phyloP scores from a whole-genome alignment of 1,140 invertebrate species.

The Bemisia tabaci region DNA sequence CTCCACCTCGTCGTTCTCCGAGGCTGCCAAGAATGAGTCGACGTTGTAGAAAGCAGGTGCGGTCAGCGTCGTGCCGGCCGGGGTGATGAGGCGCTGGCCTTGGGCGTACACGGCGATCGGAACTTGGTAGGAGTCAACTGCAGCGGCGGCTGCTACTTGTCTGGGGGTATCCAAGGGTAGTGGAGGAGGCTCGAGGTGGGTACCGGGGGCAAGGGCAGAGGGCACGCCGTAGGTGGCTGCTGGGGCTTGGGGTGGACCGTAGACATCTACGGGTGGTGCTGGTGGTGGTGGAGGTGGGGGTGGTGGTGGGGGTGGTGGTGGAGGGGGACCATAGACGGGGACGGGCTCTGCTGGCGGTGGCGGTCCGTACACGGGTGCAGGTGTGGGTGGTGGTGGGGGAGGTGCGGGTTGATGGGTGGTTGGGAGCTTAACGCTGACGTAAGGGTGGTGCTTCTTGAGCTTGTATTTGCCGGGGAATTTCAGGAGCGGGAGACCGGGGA shows the following conservation, averaged over 20 bases:
- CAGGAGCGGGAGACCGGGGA: background rate
- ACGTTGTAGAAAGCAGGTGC: background rate
- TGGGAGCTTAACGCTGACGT: background rate
- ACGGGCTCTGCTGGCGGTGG: no score
- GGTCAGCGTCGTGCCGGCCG: constrained; percentile 3
- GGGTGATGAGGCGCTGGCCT: background rate
- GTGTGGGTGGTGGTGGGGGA: background rate
- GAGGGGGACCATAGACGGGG: no score
- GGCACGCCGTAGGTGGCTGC: background rate
- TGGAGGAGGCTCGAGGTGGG: no score
- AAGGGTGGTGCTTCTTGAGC: background rate
- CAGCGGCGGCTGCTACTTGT: background rate
- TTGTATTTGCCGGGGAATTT: background rate
- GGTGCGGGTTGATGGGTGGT: background rate
- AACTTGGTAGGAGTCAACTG: background rate
- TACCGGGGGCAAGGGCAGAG: background rate
- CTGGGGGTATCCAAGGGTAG: background rate
- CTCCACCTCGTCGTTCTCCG: background rate
- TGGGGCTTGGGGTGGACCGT: background rate
- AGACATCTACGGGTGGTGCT: background rate
- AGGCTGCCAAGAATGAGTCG: background rate
- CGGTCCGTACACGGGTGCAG: background rate
- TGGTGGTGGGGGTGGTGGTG: constrained; percentile 1
- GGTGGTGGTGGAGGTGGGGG: background rate
- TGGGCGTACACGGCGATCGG: background rate